Percentiles rank a stretch among this genome's conserved stretches.
phyloP scores from a whole-genome alignment of 2,113 vertebrate species.

The Campylomormyrus numenius region DNA sequence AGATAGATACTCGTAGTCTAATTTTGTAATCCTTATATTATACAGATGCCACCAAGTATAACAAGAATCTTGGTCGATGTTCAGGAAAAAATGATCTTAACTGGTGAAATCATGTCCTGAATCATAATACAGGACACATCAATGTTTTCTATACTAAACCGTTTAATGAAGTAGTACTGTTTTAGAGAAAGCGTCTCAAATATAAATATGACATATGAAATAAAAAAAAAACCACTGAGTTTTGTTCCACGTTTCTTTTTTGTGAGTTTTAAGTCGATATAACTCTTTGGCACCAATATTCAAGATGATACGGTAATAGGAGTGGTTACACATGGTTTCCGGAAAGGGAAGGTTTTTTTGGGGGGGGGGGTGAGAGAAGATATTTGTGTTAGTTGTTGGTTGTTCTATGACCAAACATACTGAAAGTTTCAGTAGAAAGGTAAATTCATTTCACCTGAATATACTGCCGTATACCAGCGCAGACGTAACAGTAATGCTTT shows the following conservation, averaged over 20 bases:
- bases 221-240: neutral
- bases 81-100: neutral
- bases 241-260: neutral
- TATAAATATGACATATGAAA: neutral
- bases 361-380: neutral
- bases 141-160: neutral
- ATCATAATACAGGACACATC: neutral
- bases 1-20: neutral
- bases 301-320: neutral
- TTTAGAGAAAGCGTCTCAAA: neutral
- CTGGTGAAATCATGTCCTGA: neutral
- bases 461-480: neutral
- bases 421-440: neutral
- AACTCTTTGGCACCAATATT: neutral
- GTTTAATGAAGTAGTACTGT: neutral
- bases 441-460: neutral
- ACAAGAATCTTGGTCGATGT: neutral
- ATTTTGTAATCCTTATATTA: neutral
- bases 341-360: neutral
- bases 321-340: slow-evolving; percentile 1
- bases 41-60: neutral
- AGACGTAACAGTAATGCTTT: neutral
- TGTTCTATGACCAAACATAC: neutral
- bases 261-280: neutral
- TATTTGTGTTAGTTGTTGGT: neutral